Evolutionary conservation across 2,797 vertebrate genomes (phyloP).

Genomic region (Toxotes lorentzi): DNA sequence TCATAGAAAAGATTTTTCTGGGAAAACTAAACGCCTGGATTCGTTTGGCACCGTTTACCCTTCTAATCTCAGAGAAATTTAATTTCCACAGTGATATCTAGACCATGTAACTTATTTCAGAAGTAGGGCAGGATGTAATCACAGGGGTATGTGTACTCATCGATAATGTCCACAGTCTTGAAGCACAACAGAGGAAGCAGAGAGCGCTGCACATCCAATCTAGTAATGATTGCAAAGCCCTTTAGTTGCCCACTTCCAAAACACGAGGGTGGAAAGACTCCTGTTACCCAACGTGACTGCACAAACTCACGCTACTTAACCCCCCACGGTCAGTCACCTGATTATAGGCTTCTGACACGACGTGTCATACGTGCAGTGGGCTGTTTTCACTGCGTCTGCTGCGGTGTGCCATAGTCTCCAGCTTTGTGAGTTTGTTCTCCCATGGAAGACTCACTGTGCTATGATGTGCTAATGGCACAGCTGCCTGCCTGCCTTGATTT

Average conservation of each 20-base stretch:
- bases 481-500: constrained; percentile 92
- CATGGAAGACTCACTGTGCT: constrained; percentile 77
- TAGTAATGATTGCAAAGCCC: constrained; percentile 10
- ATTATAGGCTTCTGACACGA: constrained; percentile 42
- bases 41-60: neutral
- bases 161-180: constrained; percentile 16
- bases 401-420: constrained; percentile 24
- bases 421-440: constrained; percentile 63
- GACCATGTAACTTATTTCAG: constrained; percentile 36
- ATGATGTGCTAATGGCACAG: constrained; percentile 86
- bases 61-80: neutral
- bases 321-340: constrained; percentile 37
- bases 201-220: constrained; percentile 4
- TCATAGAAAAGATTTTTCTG: neutral
- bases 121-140: constrained; percentile 60
- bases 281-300: constrained; percentile 28
- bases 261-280: constrained; percentile 18
- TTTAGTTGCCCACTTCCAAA: constrained; percentile 19
- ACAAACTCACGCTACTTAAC: constrained; percentile 25
- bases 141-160: constrained; percentile 28
- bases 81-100: constrained; percentile 5
- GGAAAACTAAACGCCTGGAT: neutral
- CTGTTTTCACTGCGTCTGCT: constrained; percentile 39
- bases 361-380: constrained; percentile 37
- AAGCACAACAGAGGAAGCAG: constrained; percentile 11